Base-by-base conservation (phyloP, 2,113 vertebrate species). In the Rhinichthys klamathensis region DNA sequence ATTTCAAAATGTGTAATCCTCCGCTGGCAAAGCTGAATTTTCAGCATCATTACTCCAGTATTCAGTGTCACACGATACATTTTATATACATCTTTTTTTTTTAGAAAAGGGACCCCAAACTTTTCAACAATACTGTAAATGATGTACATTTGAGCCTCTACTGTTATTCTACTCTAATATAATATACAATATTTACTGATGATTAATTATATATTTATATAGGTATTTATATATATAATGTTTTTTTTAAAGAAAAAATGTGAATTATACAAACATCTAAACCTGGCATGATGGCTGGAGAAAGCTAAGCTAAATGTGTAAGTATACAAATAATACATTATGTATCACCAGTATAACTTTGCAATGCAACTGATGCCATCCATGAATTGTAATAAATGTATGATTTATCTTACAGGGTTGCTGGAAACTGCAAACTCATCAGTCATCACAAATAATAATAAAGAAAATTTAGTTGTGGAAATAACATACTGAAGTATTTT, bases 201-300 rank as follows among this genome's bases (percentile, higher is more conserved):
- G 9, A 30, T 30, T 63, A 6, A 38, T 69, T 38, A 11, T 69
- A 21, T 38, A 9, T 38, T 38, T 69, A 11, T 69, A 21, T 38
- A 70, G 23, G 1, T 38, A 70, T 38, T 38, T 69, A 69, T 23
- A 38, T 69, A n/a, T n/a, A n/a, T n/a, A n/a, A n/a, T 38, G 21
- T 46, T 46, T 65, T 25, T 25, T 82, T 82, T 27, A 56, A 35
- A 69, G 80, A 56, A 58, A 82, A 72, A 70, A 72, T 82, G 65
- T 82, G 49, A 82, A 82, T 72, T 82, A 58, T 21, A 41, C 30
- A 72, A 35, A 38, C 65, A 56, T 70, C 80, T 82, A 23, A 58
- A 13, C 23, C 11, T 35, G 30, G 61, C 61, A 35, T 81, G 27
- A 51, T 51, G 13, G 15, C 5, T 49, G 16, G 38, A 49, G 46